Evolutionary conservation across 2,888 invertebrate genomes (phyloP).

Genomic region (Ommatoiulus sabulosus): DNA sequence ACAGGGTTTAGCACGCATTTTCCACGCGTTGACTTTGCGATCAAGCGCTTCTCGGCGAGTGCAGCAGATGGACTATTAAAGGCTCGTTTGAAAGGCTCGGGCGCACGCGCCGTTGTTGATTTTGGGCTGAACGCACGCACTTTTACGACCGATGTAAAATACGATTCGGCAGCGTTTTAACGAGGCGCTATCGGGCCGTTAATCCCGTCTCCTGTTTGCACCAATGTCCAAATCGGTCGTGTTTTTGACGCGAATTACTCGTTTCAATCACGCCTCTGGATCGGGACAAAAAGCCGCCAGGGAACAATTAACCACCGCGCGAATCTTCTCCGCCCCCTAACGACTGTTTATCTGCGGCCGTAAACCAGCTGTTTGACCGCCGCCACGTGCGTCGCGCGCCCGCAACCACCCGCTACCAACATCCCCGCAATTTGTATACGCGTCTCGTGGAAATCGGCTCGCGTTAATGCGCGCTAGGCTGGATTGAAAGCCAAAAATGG

Average conservation of each 20-base stretch:
- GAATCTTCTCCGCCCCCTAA: background rate
- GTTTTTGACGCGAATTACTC: no score
- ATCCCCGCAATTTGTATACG: background rate
- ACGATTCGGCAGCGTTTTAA: no score
- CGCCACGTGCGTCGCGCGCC: background rate
- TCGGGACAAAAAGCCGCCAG: no score
- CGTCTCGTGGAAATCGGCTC: no score
- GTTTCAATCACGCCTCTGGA: no score
- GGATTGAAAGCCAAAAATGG: no score
- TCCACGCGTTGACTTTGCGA: no score
- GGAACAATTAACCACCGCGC: background rate
- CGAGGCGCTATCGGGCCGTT: background rate
- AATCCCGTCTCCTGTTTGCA: background rate
- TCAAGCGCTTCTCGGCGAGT: background rate
- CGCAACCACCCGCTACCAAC: background rate
- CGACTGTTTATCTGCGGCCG: slow-evolving; percentile 33
- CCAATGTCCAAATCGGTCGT: no score
- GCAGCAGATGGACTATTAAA: background rate
- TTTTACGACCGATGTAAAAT: background rate
- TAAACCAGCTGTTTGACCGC: slow-evolving; percentile 49
- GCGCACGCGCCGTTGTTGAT: background rate
- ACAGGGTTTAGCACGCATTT: no score
- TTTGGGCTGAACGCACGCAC: background rate
- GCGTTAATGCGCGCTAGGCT: no score
- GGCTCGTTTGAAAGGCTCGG: no score